Percentiles rank a stretch among this genome's conserved stretches.
phyloP scores from a whole-genome alignment of 2,113 vertebrate species.

The Oncorhynchus gorbuscha region DNA sequence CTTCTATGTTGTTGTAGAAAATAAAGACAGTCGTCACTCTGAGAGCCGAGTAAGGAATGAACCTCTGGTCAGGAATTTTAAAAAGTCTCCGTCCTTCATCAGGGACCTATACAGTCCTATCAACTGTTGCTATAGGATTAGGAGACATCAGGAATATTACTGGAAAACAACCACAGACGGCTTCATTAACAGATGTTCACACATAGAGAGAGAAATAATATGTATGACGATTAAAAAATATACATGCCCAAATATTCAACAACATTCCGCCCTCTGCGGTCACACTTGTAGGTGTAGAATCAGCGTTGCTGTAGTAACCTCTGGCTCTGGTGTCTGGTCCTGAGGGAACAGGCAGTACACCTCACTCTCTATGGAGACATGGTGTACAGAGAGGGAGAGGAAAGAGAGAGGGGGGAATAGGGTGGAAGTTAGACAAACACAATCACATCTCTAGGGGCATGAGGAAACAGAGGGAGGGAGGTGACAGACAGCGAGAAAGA shows the following conservation, averaged over 20 bases:
- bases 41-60: not conserved
- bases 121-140: conserved; percentile 66
- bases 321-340: too few species aligned
- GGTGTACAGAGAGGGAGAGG: too few species aligned
- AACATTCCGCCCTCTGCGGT: not conserved
- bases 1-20: conserved; percentile 64
- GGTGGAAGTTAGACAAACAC: not conserved
- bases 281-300: too few species aligned
- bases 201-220: not conserved
- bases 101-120: conserved; percentile 14
- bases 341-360: too few species aligned
- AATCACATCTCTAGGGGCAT: conserved; percentile 39
- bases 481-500: not conserved
- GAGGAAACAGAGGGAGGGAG: not conserved
- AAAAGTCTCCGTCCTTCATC: conserved; percentile 27
- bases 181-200: conserved; percentile 57
- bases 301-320: too few species aligned
- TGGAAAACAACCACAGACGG: conserved; percentile 59
- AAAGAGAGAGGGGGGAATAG: too few species aligned
- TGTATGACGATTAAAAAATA: not conserved
- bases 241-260: not conserved
- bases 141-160: conserved; percentile 58
- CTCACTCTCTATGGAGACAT: too few species aligned
- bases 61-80: conserved; percentile 36
- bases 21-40: conserved; percentile 47